phyloP scores from a whole-genome alignment of 2,797 vertebrate genomes.

The Cheirogaleus major region DNA sequence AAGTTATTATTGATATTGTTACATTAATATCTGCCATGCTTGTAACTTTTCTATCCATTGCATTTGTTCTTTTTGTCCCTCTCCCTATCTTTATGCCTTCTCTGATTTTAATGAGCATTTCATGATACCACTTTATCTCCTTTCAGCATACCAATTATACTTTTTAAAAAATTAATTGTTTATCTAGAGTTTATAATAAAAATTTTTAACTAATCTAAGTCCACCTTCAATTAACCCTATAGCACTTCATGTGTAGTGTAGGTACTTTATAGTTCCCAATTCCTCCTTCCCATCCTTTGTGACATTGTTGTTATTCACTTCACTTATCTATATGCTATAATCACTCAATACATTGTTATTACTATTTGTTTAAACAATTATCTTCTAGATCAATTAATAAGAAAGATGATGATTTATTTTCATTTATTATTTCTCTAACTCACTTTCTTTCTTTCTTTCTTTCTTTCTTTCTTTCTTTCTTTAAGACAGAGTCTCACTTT shows the following conservation, averaged over 20 bases:
- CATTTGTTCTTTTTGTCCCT: background rate
- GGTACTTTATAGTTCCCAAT: background rate
- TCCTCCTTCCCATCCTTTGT: background rate
- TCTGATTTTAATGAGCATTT: background rate
- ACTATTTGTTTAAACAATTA: background rate
- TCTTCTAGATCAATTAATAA: background rate
- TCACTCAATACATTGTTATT: background rate
- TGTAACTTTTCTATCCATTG: background rate
- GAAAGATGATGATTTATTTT: background rate
- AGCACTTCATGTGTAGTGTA: background rate
- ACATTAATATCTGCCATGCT: background rate
- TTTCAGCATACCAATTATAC: background rate
- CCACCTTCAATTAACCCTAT: background rate
- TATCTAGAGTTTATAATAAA: background rate
- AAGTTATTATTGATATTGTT: background rate
- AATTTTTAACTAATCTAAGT: background rate
- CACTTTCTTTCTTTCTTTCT: background rate
- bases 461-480: background rate
- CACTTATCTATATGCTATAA: background rate
- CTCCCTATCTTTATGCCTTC: background rate
- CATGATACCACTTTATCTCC: background rate
- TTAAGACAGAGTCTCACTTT: background rate
- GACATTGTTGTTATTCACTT: background rate
- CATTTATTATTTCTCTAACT: background rate
- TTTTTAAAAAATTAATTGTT: background rate